Evolutionary conservation across 1,140 invertebrate genomes (phyloP), one percentile per base, ranked within the genome.

Genomic region (Atta texana): DNA sequence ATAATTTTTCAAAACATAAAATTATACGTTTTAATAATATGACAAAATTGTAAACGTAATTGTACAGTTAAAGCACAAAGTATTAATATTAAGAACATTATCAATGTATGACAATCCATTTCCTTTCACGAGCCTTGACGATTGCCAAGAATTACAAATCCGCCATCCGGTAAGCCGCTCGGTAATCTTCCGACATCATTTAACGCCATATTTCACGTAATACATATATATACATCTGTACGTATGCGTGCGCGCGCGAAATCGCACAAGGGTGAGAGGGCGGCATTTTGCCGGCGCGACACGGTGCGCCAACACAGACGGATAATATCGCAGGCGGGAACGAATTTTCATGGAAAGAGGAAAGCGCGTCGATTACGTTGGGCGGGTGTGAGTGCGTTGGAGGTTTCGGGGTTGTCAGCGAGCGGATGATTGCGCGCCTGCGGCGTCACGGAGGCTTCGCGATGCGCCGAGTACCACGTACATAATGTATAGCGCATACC

Each of bases 351-450:
- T 77, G 77, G 81, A 89, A 87, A 87, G 87, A 84, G 86, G 69
- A 68, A 87, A 87, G 66, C 85, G 84, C 86, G 85, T 89, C 87
- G 88, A 86, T 84, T 87, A 88, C 64, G 72, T 81, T 61, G 59
- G 12, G 63, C 12, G 66, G 88, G 82, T 85, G 86, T 64, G 84
- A 88, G 91, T 77, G 87, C 68, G 86, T 92, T 89, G 88, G 89
- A 90, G 89, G 84, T 90, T 86, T 88, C 88, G 66, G 88, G 86
- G 89, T 90, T 91, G 89, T 89, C 76, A 87, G 88, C 71, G 87
- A 87, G 91, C 86, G 89, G 89, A 92, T 90, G 92, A 93, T 93
- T 92, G 92, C 91, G 87, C 64, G 92, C 92, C 92, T 86, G 88
- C 91, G 90, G 90, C 90, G 88, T 90, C 90, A 90, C 69, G 80